phyloP scores from a whole-genome alignment of 2,797 vertebrate species.

The Momotus momota region DNA sequence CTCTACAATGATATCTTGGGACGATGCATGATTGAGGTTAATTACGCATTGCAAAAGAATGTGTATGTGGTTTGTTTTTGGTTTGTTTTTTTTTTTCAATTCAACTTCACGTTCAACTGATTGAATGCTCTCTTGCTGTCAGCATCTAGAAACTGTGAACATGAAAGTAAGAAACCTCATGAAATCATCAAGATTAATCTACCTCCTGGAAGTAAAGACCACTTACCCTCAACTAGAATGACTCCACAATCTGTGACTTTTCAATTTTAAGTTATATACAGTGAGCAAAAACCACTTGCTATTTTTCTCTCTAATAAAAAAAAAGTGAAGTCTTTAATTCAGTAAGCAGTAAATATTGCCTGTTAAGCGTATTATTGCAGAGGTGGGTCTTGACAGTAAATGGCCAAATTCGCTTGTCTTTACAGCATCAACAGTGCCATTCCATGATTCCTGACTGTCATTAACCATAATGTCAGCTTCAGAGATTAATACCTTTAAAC shows the following conservation, averaged over 20 bases:
- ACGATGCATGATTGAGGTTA: neutral
- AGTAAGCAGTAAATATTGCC: neutral
- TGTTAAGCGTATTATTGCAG: neutral
- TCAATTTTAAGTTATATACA: neutral
- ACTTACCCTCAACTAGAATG: neutral
- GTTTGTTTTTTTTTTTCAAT: neutral
- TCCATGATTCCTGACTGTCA: neutral
- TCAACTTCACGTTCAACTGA: neutral
- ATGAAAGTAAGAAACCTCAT: neutral
- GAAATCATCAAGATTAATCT: neutral
- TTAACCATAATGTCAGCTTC: neutral
- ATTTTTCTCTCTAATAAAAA: neutral
- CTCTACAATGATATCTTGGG: neutral
- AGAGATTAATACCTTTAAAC: neutral
- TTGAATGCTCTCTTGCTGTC: neutral
- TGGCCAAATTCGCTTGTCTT: neutral
- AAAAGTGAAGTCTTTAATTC: neutral
- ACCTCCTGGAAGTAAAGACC: neutral
- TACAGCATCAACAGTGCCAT: neutral
- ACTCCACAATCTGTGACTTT: neutral
- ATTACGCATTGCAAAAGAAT: neutral
- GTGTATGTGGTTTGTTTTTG: fast-evolving
- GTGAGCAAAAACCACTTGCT: neutral
- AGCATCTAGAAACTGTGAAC: neutral
- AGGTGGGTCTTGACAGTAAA: neutral